Base-by-base conservation (phyloP, 2,888 invertebrate species). In the Trissonchulus latispiculum region DNA sequence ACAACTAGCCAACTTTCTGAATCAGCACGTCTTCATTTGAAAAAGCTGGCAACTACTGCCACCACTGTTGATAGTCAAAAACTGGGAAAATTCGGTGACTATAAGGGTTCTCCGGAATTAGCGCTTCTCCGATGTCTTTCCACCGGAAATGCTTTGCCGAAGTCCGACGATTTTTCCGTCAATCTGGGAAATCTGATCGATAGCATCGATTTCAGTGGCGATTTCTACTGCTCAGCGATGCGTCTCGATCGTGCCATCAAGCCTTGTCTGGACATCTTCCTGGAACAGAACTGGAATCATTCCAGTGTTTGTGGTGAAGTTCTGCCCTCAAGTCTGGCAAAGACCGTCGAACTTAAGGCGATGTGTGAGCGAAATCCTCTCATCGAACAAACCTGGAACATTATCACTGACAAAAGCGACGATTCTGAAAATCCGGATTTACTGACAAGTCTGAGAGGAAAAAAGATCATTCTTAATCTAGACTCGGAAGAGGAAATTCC, bases 321-420 rank as follows among this genome's bases (percentile, higher is more conserved):
- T 8, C 2, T 8, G 18, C 18, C 68, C 33, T 35, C 31, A 68
- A 28, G 33, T 29, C 33, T 31, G 68, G 18, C 29, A 68, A 68
- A 81, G 66, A 77, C 82, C 32, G 76, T 82, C 33, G 81, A 81
- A 74, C 74, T 77, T 61, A 75, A 78, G 3, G 77, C 76, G 80
- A 71, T 73, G 33, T 74, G 75, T 68, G 77, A 71, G 32, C 78
- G 79, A 0, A 75, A 78, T 32, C 71, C 76, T 32, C 77, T 81
- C 29, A 80, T 80, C 61, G 78, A 78, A 37, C 76, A 48, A 48
- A 48, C 8, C 48, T 48, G 48, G 48, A 23, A 48, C 48, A 15
- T 48, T 48, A 15, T 48, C 8, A 48, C 23, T 15, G n/a, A n/a
- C n/a, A n/a, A n/a, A n/a, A 23, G 8, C 23, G 23, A 23, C 48